phyloP scores from a whole-genome alignment of 2,113 vertebrate genomes.

The Heterotis niloticus region DNA sequence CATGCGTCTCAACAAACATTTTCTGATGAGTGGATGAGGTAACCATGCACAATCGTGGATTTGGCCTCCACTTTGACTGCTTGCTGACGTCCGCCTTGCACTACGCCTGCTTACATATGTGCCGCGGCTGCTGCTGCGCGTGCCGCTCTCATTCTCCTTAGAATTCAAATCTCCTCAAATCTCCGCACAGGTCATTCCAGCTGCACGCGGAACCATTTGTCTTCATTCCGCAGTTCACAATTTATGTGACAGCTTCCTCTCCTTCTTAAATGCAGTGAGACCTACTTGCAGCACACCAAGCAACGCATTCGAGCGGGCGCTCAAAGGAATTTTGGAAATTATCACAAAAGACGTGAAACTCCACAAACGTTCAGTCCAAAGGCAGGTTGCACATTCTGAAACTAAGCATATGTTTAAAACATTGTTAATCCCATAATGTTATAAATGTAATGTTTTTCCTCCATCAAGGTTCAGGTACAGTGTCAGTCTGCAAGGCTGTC shows the following conservation, averaged over 20 bases:
- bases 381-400: neutral
- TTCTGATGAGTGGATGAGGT: neutral
- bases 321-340: neutral
- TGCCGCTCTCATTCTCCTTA: neutral
- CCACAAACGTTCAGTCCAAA: neutral
- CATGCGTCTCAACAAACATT: neutral
- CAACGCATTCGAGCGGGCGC: neutral
- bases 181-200: neutral
- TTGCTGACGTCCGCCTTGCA: conserved; percentile 4
- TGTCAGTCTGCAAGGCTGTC: too few relatives aligned
- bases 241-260: neutral
- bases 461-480: too few relatives aligned
- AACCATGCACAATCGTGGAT: neutral
- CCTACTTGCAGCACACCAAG: neutral
- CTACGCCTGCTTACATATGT: too few relatives aligned
- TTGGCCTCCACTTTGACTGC: neutral
- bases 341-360: neutral
- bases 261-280: neutral
- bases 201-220: neutral
- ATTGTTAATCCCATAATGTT: too few relatives aligned
- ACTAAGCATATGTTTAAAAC: neutral
- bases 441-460: too few relatives aligned
- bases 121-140: neutral
- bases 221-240: neutral
- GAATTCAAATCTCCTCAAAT: neutral